Evolutionary conservation across 2,113 vertebrate species (phyloP), one percentile per base, ranked within the genome.

Genomic region (Tragelaphus buxtoni): DNA sequence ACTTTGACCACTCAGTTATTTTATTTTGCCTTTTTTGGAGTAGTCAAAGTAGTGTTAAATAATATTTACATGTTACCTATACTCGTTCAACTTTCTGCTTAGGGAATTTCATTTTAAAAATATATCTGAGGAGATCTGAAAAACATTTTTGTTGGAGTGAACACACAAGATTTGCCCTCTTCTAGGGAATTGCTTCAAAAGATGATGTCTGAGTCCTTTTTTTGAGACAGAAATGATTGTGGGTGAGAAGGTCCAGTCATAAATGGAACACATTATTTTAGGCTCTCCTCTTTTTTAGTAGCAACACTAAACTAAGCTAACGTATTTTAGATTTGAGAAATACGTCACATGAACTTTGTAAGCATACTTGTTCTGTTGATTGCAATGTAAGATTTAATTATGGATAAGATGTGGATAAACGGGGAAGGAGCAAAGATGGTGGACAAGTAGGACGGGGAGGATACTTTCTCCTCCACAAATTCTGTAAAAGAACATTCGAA

Each of bases 191-290:
- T 91, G 22, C 53, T 91, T 32, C 58, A 91, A 74, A 80, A 81
- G 61, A 80, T 32, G 55, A 83, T 97, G 28, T 14, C 26, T 93
- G 63, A 76, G 24, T 83, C 58, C 13, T n/a, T 83, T 90, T 96
- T 96, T 49, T 96, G 81, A 61, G 82, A 65, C 39, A 96, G 58
- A 90, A 96, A 56, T 82, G 45, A 51, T 90, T 87, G 53, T 53
- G 4, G 4, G 7, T 63, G 77, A 91, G 51, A 89, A 92, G 30
- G 28, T 69, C 61, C 32, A 87, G 0, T 77, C 72, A 55, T 72
- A 90, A 90, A 53, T 45, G 28, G 65, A 94, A 84, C 22, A 63
- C 63, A 8, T 87, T 90, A 61, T 55, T 76, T 94, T 32, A 88
- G 76, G 17, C 17, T 88, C 30, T 87, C 56, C 26, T 90, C 10